Evolutionary conservation across 2,888 invertebrate species (phyloP).

Genomic region (Mythimna impura): DNA sequence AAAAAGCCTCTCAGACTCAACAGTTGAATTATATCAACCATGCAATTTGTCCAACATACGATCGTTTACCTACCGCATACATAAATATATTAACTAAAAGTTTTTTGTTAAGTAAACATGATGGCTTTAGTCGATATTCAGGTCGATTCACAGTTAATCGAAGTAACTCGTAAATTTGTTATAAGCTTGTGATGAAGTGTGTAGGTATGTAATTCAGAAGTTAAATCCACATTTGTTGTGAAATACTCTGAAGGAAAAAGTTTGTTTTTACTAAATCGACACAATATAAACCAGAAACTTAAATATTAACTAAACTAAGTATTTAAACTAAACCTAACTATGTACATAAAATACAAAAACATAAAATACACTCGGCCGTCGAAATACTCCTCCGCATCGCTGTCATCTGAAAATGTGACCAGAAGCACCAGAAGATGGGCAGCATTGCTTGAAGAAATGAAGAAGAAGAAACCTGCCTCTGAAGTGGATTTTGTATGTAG

Average conservation of each 20-base stretch:
- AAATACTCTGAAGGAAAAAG: not conserved
- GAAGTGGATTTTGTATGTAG: too few relatives aligned
- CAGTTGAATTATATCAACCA: slow-evolving; percentile 41
- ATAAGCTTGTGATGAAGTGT: slow-evolving; percentile 1
- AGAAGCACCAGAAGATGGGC: too few relatives aligned
- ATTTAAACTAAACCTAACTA: too few relatives aligned
- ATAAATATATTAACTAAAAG: slow-evolving; percentile 43
- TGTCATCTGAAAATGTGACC: too few relatives aligned
- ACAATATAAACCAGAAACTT: too few relatives aligned
- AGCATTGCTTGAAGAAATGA: too few relatives aligned
- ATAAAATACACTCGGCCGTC: too few relatives aligned
- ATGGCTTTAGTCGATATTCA: slow-evolving; percentile 32
- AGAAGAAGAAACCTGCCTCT: too few relatives aligned
- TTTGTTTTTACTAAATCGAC: too few relatives aligned
- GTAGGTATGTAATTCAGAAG: not conserved
- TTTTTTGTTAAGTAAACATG: slow-evolving; percentile 42
- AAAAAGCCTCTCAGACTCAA: slow-evolving; percentile 35
- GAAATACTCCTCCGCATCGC: too few relatives aligned
- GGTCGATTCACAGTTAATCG: slow-evolving; percentile 41
- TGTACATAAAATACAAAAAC: too few relatives aligned
- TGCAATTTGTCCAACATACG: slow-evolving; percentile 39
- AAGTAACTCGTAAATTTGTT: not conserved
- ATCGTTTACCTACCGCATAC: slow-evolving; percentile 53
- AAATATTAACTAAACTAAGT: too few relatives aligned
- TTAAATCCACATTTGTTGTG: not conserved